phyloP scores from a whole-genome alignment of 2,113 vertebrate genomes.

The Colius striatus region DNA sequence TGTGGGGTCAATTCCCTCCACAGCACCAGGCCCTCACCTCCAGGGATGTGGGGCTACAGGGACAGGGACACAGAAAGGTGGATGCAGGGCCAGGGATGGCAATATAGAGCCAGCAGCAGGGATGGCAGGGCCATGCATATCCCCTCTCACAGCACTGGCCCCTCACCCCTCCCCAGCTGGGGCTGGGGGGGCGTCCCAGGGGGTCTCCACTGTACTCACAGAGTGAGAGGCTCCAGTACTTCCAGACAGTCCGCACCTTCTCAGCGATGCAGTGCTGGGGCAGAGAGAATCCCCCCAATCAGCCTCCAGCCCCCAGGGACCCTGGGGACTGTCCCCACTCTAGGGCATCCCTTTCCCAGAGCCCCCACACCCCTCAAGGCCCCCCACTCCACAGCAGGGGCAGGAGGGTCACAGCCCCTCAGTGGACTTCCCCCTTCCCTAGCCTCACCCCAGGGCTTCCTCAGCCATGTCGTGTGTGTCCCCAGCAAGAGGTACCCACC shows the following conservation, averaged over 20 bases:
- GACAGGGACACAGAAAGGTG: no score
- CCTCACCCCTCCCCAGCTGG: neutral
- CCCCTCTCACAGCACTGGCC: neutral
- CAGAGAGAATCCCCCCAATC: neutral
- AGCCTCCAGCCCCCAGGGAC: no score
- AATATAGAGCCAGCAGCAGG: no score
- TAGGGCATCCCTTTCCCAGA: no score
- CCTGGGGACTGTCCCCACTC: neutral
- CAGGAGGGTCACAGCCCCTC: neutral
- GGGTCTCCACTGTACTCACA: no score
- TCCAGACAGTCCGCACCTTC: constrained; percentile 91
- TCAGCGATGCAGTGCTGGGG: constrained; percentile 92
- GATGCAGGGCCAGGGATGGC: no score
- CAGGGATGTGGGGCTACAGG: no score
- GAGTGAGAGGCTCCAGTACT: constrained; percentile 89
- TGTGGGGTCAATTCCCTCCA: neutral
- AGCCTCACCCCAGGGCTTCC: neutral
- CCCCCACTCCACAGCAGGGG: neutral
- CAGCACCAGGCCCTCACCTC: no score
- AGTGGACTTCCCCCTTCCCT: fast-evolving
- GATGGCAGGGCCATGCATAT: no score
- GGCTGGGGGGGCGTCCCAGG: neutral
- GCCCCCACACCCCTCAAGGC: neutral
- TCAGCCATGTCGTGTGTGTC: neutral
- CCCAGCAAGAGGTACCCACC: constrained; percentile 73